Base-by-base conservation (phyloP, 2,888 invertebrate genomes). In the Trichogramma dendrolimi region DNA sequence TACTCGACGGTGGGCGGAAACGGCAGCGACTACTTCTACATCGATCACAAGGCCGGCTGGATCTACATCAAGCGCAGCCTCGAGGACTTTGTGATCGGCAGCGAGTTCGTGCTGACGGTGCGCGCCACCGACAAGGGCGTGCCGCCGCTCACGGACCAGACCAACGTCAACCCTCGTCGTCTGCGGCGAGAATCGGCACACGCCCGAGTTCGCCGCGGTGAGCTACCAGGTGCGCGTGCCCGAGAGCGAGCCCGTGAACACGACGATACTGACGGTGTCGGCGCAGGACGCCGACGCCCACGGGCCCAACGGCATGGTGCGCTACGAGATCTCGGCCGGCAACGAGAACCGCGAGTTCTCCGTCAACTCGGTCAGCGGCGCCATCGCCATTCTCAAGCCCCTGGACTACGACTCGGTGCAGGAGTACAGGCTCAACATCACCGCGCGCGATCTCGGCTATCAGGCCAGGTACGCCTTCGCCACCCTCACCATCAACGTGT, bases 181-280 rank as follows among this genome's bases (percentile, higher is more conserved):
- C 0, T 93, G 95, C 0, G 94, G 91, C 4, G 91, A 92, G 75
- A 96, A 96, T 78, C 81, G 83, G 48, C 84, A 87, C 73, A 83
- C 86, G 1, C 96, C 96, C 0, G 86, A 86, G 57, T 96, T 96
- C 74, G 90, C 89, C 5, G 91, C 90, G 0, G 80, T 88, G 1
- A 90, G 90, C 71, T 94, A 94, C 77, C 91, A 94, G 81, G 94
- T 93, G 0, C 90, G 92, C 64, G 91, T 96, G 1, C 91, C 92
- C 0, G 96, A 96, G 83, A 94, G 94, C 78, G 93, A 93, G 74
- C 90, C 91, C 0, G 81, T 93, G 0, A 92, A 93, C 2, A 89
- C 92, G 1, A 88, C 90, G 0, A 92, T 96, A 67, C 79, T 94
- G 4, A 92, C 90, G 0, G 88, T 96, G 0, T 87, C 85, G 67